These are phyloP conservation scores for Leptothorax acervorum DNA, from an alignment of 2,888 invertebrate species.

Conservation along the genomic window DNA sequence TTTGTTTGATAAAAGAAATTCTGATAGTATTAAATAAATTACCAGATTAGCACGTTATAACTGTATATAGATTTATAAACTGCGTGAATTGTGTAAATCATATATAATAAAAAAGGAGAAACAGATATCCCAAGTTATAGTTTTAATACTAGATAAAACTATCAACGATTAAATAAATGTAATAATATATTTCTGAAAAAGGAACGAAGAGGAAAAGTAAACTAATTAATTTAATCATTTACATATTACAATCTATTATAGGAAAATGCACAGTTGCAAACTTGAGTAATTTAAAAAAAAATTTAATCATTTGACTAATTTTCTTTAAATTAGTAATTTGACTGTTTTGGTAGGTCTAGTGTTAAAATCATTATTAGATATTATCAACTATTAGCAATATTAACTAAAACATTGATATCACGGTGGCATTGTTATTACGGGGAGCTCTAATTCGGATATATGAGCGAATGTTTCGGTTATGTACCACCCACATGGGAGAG, in stretches of 20 bases:
- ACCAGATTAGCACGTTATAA: neutral
- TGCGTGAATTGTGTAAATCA: neutral
- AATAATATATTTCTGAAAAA: neutral
- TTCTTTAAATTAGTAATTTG: neutral
- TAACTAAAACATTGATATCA: neutral
- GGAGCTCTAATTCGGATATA: conserved; percentile 25
- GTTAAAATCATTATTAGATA: neutral
- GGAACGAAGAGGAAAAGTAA: neutral
- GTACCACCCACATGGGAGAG: conserved; percentile 19
- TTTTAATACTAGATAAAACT: neutral
- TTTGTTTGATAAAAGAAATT: neutral
- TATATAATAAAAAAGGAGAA: neutral
- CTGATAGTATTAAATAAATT: neutral
- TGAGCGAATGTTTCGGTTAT: conserved; percentile 8
- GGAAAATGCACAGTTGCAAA: neutral
- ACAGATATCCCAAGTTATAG: neutral
- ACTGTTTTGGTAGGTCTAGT: neutral
- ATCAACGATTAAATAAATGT: neutral
- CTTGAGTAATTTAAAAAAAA: neutral
- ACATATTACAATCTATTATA: neutral
- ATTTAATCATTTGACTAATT: no score
- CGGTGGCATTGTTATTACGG: neutral
- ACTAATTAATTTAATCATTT: neutral
- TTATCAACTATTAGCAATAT: neutral
- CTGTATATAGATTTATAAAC: neutral